These are phyloP conservation scores for Herminia tarsipennalis DNA, from an alignment of 2,888 invertebrate species.

Conservation along the genomic window DNA sequence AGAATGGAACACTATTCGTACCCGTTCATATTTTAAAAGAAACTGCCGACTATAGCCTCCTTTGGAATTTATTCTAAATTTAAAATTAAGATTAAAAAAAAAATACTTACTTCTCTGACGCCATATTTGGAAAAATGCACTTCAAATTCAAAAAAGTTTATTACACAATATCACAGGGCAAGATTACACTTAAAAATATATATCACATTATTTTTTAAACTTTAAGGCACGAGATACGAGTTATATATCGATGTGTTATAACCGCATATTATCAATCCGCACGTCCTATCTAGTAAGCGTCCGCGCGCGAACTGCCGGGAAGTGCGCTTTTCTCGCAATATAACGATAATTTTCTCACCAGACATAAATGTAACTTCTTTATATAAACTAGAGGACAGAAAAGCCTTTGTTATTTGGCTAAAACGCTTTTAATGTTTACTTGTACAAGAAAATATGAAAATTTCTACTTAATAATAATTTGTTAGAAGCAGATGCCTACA, in stretches of 20 bases:
- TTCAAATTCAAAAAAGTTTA: conserved; percentile 37
- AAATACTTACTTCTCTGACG: conserved; percentile 70
- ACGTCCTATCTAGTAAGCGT: conserved; percentile 19
- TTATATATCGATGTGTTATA: conserved; percentile 22
- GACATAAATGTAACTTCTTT: conserved; percentile 28
- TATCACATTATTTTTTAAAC: conserved; percentile 40
- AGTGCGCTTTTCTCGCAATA: conserved; percentile 25
- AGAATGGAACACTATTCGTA: neutral
- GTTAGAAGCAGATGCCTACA: no score
- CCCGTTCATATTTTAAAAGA: neutral
- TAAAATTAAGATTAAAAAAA: neutral
- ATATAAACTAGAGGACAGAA: conserved; percentile 18
- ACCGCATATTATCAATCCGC: conserved; percentile 25
- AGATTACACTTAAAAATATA: conserved; percentile 31
- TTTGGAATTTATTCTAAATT: neutral
- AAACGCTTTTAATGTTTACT: neutral
- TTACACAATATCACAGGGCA: conserved; percentile 66
- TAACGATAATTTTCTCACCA: conserved; percentile 30
- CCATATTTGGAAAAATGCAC: conserved; percentile 55
- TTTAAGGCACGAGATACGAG: conserved; percentile 28
- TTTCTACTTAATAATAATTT: neutral
- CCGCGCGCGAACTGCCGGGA: conserved; percentile 39
- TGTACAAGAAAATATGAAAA: neutral
- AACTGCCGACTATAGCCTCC: neutral
- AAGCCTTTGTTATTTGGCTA: conserved; percentile 15